Evolutionary conservation across 1,140 invertebrate genomes (phyloP), one percentile per base, ranked within the genome.

Genomic region (Drosophila saltans): DNA sequence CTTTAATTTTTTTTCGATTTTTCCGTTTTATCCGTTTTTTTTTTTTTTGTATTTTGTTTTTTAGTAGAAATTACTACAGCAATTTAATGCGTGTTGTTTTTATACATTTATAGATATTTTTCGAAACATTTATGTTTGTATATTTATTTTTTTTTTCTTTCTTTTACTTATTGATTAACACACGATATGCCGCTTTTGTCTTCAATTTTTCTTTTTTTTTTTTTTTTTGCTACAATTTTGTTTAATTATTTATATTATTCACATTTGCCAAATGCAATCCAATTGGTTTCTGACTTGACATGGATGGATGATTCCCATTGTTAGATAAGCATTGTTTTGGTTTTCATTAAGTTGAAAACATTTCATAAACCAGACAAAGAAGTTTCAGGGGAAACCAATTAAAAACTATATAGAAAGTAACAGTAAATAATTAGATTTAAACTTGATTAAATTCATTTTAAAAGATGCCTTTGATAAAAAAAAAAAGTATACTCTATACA

Each of bases 71-170:
- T 73, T 77, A 61, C 61, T 57, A 55, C 69, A 69, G 71, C 78
- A 74, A 64, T 69, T 80, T 75, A 74, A 69, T 81, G 75, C 69
- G 74, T 77, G 67, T 75, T 80, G 69, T 63, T 28, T 74, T 65
- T 67, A 45, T 36, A 36, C 33, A 36, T 71, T 77, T 81, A 30
- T 30, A 30, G 28, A 30, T 30, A 30, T 30, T 30, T 30, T 30
- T 30, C 28, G 28, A 30, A 16, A 30, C 28, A 30, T 71, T 77
- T 81, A 26, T 52, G 24, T 26, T 8, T 3, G 26, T 52, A 26
- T 66, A 52, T 70, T 10, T 58, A 26, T 64, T 67, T 36, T 58
- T 48, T 33, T 36, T 58, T 10, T 16, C 60, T 40, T 39, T 45
- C 24, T 48, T 72, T 30, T 24, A 61, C 41, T 71, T 66, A 52